Evolutionary conservation across 2,113 vertebrate species (phyloP).

Genomic region (Bucco capensis): DNA sequence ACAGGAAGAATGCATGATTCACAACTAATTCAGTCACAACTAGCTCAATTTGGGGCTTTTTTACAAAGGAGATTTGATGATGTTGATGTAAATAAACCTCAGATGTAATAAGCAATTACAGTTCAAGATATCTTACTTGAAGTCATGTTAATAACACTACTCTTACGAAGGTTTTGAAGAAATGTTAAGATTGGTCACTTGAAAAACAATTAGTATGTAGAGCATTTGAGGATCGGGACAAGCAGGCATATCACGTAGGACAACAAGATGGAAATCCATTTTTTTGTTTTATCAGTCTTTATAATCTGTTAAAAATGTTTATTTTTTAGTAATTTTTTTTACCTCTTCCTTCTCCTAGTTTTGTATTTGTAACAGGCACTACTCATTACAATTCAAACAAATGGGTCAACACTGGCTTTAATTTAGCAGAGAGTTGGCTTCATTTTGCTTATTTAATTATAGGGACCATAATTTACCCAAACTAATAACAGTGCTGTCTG

Average conservation of each 20-base stretch:
- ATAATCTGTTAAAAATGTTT: neutral
- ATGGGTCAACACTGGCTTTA: neutral
- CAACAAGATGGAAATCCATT: neutral
- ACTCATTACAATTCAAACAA: neutral
- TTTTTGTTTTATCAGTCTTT: neutral
- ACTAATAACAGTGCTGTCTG: neutral
- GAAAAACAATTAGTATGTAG: neutral
- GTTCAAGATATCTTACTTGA: neutral
- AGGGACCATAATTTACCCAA: neutral
- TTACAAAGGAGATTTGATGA: neutral
- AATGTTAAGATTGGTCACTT: neutral
- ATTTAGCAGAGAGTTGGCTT: neutral
- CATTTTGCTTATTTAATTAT: neutral
- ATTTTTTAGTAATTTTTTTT: neutral
- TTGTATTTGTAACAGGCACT: neutral
- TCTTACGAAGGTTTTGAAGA: neutral
- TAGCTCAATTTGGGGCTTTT: neutral
- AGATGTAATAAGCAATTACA: neutral
- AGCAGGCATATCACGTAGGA: neutral
- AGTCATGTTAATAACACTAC: neutral
- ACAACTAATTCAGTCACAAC: neutral
- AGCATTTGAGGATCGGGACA: neutral
- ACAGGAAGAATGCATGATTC: neutral
- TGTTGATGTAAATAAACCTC: neutral
- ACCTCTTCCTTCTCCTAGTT: rapidly evolving